Percentiles rank a stretch among this genome's conserved stretches.
phyloP scores from a whole-genome alignment of 2,797 vertebrate genomes.

The Sebastes taczanowskii region DNA sequence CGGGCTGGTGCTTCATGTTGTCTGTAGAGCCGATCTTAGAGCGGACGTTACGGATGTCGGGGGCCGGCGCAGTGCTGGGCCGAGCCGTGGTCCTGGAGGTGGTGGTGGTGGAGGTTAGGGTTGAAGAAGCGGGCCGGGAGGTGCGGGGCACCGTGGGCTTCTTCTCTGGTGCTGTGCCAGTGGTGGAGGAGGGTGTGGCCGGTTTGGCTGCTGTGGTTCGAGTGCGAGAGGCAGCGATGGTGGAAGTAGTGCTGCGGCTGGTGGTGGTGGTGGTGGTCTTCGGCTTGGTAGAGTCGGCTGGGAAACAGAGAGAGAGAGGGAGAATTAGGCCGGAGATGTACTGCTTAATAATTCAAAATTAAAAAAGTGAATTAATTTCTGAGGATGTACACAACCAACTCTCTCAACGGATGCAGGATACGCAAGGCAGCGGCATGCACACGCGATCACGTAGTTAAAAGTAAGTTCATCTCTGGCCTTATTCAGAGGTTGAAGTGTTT shows the following conservation, averaged over 20 bases:
- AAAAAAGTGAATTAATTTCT: neutral
- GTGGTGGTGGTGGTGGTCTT: conserved; percentile 74
- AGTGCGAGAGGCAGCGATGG: conserved; percentile 46
- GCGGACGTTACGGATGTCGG: conserved; percentile 86
- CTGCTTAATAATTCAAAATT: neutral
- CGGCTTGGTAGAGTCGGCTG: conserved; percentile 81
- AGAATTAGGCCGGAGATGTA: neutral
- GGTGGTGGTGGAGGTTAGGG: conserved; percentile 11
- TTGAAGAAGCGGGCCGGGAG: conserved; percentile 40
- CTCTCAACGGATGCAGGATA: too few species aligned
- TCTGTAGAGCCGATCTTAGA: conserved; percentile 97
- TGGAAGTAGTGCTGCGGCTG: conserved; percentile 52
- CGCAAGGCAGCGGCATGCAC: too few species aligned
- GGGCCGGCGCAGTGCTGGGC: conserved; percentile 66
- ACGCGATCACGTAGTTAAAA: too few species aligned
- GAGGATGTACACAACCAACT: too few species aligned
- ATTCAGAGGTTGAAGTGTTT: too few species aligned
- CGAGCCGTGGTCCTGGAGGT: conserved; percentile 66
- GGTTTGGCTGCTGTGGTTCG: conserved; percentile 66
- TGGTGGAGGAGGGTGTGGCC: conserved; percentile 57
- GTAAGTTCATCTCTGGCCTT: too few species aligned
- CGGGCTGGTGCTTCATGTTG: conserved; percentile 97
- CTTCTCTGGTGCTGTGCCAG: conserved; percentile 73
- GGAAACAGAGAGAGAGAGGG: neutral
- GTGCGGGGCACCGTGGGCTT: conserved; percentile 76